A percentile compares a stretch with the other conserved stretches of the same genome.
phyloP scores from a whole-genome alignment of 2,797 vertebrate species.

The Micrastur ruficollis region DNA sequence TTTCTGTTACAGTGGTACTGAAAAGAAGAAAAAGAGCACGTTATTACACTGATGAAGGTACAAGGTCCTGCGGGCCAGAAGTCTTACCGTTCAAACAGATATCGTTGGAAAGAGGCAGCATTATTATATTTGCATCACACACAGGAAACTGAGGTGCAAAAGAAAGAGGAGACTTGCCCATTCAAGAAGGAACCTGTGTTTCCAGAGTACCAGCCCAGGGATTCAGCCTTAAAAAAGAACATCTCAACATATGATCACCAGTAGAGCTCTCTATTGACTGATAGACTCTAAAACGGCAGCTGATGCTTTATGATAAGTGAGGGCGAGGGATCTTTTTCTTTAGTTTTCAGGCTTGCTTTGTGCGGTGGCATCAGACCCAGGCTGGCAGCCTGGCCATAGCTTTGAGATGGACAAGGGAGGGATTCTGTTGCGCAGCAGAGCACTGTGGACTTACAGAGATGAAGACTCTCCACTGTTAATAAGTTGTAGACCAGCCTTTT shows the following conservation, averaged over 20 bases:
- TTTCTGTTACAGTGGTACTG: neutral
- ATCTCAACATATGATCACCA: neutral
- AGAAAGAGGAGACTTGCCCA: neutral
- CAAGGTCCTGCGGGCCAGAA: neutral
- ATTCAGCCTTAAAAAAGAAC: neutral
- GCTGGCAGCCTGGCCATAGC: neutral
- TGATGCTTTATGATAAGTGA: neutral
- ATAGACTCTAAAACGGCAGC: neutral
- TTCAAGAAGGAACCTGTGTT: neutral
- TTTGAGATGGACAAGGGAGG: neutral
- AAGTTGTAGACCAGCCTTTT: neutral
- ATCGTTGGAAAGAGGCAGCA: neutral
- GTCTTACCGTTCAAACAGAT: neutral
- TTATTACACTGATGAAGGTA: neutral
- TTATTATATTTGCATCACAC: neutral
- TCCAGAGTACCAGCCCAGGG: neutral
- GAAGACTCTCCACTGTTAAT: neutral
- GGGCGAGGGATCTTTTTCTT: neutral
- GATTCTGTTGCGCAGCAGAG: conserved; percentile 16
- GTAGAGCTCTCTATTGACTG: neutral
- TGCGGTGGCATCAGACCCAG: neutral
- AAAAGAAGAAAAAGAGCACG: neutral
- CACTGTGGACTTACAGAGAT: neutral
- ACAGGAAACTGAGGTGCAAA: neutral
- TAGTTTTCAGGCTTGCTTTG: neutral